Percentiles rank a stretch among this genome's conserved stretches.
phyloP scores from a whole-genome alignment of 1,140 invertebrate species.

The Hypsibius dujardini region DNA sequence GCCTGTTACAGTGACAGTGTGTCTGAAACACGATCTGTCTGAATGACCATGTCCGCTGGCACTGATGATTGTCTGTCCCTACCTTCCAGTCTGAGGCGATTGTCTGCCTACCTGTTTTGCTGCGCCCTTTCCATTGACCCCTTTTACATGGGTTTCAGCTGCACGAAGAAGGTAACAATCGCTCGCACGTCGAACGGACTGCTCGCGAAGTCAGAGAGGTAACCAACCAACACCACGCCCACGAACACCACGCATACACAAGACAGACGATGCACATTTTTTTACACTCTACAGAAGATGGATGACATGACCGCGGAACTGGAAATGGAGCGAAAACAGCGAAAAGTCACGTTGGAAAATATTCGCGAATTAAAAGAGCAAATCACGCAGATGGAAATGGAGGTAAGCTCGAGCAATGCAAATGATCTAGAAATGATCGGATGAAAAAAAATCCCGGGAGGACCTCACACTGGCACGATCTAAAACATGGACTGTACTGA shows the following conservation, averaged over 20 bases:
- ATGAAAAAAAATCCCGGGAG: too few species aligned
- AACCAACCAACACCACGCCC: not conserved
- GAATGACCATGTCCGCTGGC: too few species aligned
- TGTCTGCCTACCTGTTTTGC: too few species aligned
- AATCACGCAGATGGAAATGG: not conserved
- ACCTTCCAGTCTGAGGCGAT: too few species aligned
- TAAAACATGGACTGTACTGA: too few species aligned
- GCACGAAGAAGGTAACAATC: not conserved
- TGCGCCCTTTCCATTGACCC: too few species aligned
- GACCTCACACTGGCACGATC: too few species aligned
- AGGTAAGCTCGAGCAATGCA: constrained; percentile 3
- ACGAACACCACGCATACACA: too few species aligned
- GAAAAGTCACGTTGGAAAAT: not conserved
- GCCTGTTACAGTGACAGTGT: not conserved
- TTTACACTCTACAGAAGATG: not conserved
- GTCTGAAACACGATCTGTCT: not conserved
- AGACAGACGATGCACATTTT: not conserved
- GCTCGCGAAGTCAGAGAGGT: not conserved
- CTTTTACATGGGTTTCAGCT: not conserved
- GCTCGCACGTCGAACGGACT: constrained; percentile 3
- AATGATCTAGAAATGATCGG: not conserved
- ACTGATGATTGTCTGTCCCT: too few species aligned
- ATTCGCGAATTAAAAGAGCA: not conserved
- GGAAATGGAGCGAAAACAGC: not conserved
- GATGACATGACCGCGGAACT: not conserved